Evolutionary conservation across 2,888 invertebrate species (phyloP).

Genomic region (Salticus scenicus): DNA sequence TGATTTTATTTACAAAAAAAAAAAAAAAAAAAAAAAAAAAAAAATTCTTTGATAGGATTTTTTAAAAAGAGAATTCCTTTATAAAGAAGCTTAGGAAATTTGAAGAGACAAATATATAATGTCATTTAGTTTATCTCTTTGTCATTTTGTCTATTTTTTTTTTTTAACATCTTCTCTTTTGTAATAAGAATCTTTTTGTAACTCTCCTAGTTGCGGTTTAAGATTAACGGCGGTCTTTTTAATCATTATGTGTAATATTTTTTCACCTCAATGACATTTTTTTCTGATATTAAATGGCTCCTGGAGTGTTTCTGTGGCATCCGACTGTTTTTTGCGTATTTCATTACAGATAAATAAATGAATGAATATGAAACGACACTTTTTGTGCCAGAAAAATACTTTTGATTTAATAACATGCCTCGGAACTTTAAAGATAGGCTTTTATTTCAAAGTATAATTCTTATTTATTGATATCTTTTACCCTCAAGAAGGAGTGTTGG

Average conservation of each 20-base stretch:
- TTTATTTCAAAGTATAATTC: no score
- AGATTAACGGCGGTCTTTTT: not conserved
- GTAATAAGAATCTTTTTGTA: not conserved
- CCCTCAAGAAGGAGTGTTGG: no score
- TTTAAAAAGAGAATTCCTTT: no score
- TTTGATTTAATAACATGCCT: not conserved
- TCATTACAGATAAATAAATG: not conserved
- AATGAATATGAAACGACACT: not conserved
- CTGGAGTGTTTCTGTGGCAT: not conserved
- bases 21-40: no score
- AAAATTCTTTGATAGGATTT: no score
- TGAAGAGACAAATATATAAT: no score
- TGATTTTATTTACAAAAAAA: no score
- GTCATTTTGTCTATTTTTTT: not conserved
- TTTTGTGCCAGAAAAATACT: not conserved
- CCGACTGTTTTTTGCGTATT: not conserved
- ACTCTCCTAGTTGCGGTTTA: not conserved
- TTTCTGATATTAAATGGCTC: not conserved
- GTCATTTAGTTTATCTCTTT: not conserved
- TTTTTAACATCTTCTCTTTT: not conserved
- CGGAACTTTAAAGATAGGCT: no score
- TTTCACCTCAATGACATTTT: not conserved
- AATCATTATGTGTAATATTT: not conserved
- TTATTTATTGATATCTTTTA: no score
- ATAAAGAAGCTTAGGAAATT: no score